phyloP scores from a whole-genome alignment of 2,888 invertebrate species.

The Orchesella flavescens region DNA sequence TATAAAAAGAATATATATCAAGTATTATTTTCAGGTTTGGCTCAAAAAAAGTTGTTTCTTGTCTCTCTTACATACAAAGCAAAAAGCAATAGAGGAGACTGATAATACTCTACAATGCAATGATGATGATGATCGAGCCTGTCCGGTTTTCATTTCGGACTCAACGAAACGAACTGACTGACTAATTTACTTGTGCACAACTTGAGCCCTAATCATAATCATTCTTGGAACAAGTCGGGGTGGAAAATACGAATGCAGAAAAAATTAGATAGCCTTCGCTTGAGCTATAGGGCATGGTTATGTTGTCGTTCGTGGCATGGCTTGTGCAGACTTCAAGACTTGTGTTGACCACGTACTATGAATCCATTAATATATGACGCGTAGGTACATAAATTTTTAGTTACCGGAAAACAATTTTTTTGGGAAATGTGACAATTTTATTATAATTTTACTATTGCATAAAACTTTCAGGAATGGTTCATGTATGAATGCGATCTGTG shows the following conservation, averaged over 20 bases:
- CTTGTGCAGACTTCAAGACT: conserved; percentile 39
- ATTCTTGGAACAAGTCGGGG: conserved; percentile 34
- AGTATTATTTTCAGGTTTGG: conserved; percentile 47
- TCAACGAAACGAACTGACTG: conserved; percentile 6
- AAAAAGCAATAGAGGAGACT: too few species aligned
- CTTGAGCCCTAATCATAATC: conserved; percentile 43
- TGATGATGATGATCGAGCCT: too few species aligned
- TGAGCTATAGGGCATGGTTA: conserved; percentile 10
- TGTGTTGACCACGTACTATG: conserved; percentile 62
- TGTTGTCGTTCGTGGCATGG: conserved; percentile 41
- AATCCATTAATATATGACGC: neutral
- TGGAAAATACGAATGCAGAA: neutral
- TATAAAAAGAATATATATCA: conserved; percentile 17
- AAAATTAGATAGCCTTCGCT: neutral
- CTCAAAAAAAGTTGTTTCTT: conserved; percentile 33
- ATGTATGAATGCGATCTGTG: neutral
- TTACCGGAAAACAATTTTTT: too few species aligned
- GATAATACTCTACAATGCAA: too few species aligned
- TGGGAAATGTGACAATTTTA: neutral
- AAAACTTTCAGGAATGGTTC: neutral
- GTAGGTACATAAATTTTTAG: neutral
- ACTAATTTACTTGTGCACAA: conserved; percentile 63
- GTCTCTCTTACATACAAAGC: neutral
- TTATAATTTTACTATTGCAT: neutral
- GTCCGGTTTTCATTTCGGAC: conserved; percentile 41